phyloP scores from a whole-genome alignment of 2,113 vertebrate species.

The Corythaeola cristata region DNA sequence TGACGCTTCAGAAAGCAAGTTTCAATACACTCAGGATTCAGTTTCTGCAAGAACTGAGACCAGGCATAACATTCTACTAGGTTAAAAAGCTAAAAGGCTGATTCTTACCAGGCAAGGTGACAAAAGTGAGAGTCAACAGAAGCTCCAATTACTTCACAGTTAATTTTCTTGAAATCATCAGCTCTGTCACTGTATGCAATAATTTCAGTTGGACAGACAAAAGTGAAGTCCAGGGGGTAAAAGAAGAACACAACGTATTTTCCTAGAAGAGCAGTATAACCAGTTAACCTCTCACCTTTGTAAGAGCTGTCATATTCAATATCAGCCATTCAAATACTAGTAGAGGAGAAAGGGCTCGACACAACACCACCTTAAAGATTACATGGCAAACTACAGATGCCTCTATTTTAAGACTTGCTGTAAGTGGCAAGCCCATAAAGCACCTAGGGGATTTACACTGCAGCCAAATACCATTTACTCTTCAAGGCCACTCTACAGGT shows the following conservation, averaged over 20 bases:
- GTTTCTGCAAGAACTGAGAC: neutral
- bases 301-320: neutral
- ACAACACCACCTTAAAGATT: neutral
- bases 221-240: constrained; percentile 97
- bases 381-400: neutral
- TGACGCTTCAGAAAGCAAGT: neutral
- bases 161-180: constrained; percentile 91
- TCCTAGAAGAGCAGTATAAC: constrained; percentile 70
- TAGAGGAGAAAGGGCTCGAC: neutral
- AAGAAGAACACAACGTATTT: constrained; percentile 97
- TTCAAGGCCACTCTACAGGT: neutral
- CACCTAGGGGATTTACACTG: neutral
- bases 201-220: constrained; percentile 98
- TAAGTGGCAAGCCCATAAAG: neutral
- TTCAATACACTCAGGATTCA: neutral
- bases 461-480: neutral
- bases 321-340: neutral
- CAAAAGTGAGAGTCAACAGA: constrained; percentile 98
- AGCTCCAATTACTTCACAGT: constrained; percentile 92
- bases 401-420: neutral
- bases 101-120: constrained; percentile 91
- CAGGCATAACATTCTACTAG: neutral
- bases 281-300: neutral
- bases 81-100: neutral
- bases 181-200: constrained; percentile 94